Base-by-base conservation (phyloP, 2,888 invertebrate species). In the Lydus trimaculatus region DNA sequence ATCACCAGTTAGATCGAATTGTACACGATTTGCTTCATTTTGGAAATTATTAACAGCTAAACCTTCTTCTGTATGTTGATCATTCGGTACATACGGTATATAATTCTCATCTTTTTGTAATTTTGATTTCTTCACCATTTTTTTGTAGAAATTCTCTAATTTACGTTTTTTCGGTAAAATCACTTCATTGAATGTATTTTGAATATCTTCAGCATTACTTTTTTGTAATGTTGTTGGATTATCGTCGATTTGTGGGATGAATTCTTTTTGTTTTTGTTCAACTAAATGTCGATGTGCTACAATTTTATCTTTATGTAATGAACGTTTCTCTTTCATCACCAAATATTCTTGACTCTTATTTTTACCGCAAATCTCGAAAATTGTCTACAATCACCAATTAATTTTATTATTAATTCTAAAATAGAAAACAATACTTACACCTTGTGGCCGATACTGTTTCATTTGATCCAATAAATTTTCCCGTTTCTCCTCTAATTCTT, bases 301-400 rank as follows among this genome's bases (percentile, higher is more conserved):
- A 69, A 92, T 87, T 84, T 87, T 81, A 81, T 90, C 83, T 82
- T 90, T 86, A 86, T 97, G 90, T 81, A 91, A 87, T 73, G 90
- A 88, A 61, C 98, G 89, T 84, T 97, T 97, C 13, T 90, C 88
- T 83, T 96, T 95, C 98, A 99, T 99, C 0, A 94, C 91, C 67
- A 90, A 85, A 75, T 93, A 93, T 81, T 91, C 91, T 0, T 90
- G 88, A 0, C 95, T 93, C 81, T 95, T 91, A 77, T 91, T 89
- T 81, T 92, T 94, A 0, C 93, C 90, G 58, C 94, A 93, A 62
- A 98, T 88, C 87, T 99, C 99, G 85, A 99, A 95, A 78, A 99
- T 94, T 0, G 98, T 99, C 96, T 96, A 85, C 48, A 74, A 69
- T 15, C 5, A 59, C 6, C 7, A 64, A 62, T 33, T 33, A 15